These are phyloP conservation scores for Drosophila merina DNA, from an alignment of 2,888 invertebrate species.

Conservation along the genomic window DNA sequence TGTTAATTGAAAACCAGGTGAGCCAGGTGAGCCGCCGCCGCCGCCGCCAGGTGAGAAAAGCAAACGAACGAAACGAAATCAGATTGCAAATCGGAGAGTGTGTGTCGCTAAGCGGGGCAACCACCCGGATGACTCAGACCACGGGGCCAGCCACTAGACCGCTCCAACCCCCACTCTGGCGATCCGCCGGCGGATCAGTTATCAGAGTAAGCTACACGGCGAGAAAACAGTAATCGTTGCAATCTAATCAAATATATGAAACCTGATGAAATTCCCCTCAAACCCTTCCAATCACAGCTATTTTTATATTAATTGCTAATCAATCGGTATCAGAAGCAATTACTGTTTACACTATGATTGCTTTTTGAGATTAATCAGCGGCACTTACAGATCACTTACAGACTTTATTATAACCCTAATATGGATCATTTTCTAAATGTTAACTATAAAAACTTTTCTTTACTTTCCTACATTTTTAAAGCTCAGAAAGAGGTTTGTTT, in stretches of 20 bases:
- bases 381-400: too few species aligned
- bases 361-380: too few species aligned
- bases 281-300: not conserved
- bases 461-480: too few species aligned
- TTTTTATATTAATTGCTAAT: not conserved
- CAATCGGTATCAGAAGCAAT: not conserved
- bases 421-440: too few species aligned
- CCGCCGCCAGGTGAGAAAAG: constrained; percentile 9
- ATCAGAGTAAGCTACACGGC: constrained; percentile 6
- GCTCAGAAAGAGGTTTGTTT: too few species aligned
- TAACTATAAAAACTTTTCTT: too few species aligned
- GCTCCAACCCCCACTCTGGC: too few species aligned
- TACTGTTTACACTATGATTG: not conserved
- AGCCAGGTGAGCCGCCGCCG: too few species aligned
- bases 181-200: not conserved
- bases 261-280: not conserved
- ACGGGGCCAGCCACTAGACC: not conserved
- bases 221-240: constrained; percentile 4
- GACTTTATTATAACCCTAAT: too few species aligned
- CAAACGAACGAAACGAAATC: constrained; percentile 20
- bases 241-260: constrained; percentile 18
- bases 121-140: constrained; percentile 42
- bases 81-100: constrained; percentile 35
- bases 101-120: constrained; percentile 54
- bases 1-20: constrained; percentile 34